Base-by-base conservation (phyloP, 2,113 vertebrate genomes). In the Illadopsis cleaveri region DNA sequence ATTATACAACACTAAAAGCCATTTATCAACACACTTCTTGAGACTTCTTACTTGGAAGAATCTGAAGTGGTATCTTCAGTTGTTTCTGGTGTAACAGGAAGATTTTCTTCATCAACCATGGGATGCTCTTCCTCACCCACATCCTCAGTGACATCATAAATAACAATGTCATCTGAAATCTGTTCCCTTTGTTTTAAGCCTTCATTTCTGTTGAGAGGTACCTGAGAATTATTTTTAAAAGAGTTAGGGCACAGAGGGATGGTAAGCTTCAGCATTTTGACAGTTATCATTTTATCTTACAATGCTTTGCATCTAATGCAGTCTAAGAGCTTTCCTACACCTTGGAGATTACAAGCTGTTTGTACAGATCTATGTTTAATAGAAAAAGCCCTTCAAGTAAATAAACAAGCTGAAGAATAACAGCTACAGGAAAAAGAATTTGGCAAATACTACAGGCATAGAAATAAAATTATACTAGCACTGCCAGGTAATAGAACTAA, bases 141-240 rank as follows among this genome's bases (percentile, higher is more conserved):
- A 33, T 97, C 98, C 50, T 99, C 98, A 20, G 98, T 99, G 75
- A 99, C 92, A 87, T 99, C 99, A 96, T 99, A 99, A 96, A 99
- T 99, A 92, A 99, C 98, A 38, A 99, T 99, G 20, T 99, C 99
- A 71, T 99, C 99, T 69, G 98, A 98, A 53, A 98, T 90, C 51
- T 99, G 98, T 2, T 99, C 98, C 91, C 96, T 98, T 87, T 97
- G 96, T 85, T 98, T 99, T 84, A 99, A 97, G 66, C 98, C 97
- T 88, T 98, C 98, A 90, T 93, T 97, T 89, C 98, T 97, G 76
- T 97, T 98, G 35, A 98, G 97, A 93, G 98, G 97, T 96, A 98
- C 98, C 98, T 98, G 90, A 89, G 57, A 87, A 96, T 83, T 35
- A 94, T 64, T 91, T 73, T 77, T 5, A 50, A 38, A 64, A 58